phyloP scores from a whole-genome alignment of 2,888 invertebrate species.

The Aphidius colemani region DNA sequence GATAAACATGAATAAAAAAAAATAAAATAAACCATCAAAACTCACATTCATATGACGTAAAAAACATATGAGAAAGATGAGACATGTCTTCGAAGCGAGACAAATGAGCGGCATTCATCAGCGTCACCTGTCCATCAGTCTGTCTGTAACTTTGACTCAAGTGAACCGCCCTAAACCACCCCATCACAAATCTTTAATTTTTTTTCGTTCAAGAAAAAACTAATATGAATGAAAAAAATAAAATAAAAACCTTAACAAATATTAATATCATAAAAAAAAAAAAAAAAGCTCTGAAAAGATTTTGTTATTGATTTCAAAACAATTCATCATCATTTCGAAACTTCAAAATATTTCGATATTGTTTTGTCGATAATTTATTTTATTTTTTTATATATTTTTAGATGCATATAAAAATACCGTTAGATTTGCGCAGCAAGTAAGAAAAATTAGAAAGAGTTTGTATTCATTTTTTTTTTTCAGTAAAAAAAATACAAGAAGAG shows the following conservation, averaged over 20 bases:
- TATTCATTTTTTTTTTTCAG: not conserved
- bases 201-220: not conserved
- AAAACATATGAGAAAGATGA: conserved; percentile 41
- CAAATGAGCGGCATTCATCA: conserved; percentile 60
- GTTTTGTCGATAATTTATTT: conserved; percentile 5
- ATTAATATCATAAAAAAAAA: not conserved
- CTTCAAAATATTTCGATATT: conserved; percentile 1
- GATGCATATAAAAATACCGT: conserved; percentile 6
- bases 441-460: not conserved
- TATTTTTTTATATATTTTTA: conserved; percentile 1
- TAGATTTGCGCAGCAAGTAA: conserved; percentile 12
- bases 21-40: conserved; percentile 16
- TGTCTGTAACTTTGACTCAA: conserved; percentile 53
- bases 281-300: not conserved
- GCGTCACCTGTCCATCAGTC: conserved; percentile 59
- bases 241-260: not conserved
- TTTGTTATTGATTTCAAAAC: not conserved
- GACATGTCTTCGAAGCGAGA: conserved; percentile 56
- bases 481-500: not conserved
- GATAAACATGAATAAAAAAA: too few species aligned
- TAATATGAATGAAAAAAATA: not conserved
- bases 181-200: not conserved
- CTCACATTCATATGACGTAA: conserved; percentile 25
- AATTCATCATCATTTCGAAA: not conserved
- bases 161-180: conserved; percentile 20